Evolutionary conservation across 35 echinoderm and acorn worm species (phyloP), one percentile per base, ranked within the genome.

Genomic region (Holothuria glaberrima): DNA sequence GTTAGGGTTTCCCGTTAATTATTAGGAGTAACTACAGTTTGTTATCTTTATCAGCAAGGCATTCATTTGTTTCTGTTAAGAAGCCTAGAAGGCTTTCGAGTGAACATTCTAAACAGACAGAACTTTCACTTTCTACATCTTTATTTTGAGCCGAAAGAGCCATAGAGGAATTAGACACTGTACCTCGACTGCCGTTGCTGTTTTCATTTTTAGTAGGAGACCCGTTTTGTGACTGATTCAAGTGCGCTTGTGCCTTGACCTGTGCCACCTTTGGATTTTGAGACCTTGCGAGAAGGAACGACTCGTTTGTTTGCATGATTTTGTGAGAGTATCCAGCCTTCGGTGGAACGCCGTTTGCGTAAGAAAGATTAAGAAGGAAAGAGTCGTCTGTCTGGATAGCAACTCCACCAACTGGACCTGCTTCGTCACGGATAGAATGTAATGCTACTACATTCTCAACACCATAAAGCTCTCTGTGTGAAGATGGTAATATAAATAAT

Each of bases 231-330:
- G 74, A 48, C 5, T 50, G 35, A 3, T 18, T 9, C n/a, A n/a
- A 48, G 26, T 31, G 52, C 22, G 80, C 12, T 57, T 84, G 54
- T 13, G 5, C 57, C 80, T 61, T 84, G 12, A 78, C 74, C 54
- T 59, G 80, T 30, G 80, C 52, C 33, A 84, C 59, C 34, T 61
- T 92, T 19, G 86, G 71, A 26, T 66, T 64, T 22, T 92, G 91
- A 17, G 91, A 65, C 30, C 86, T 67, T 58, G 70, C 54, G 28
- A 92, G 59, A 5, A 92, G 72, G 57, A 92, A 92, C 16, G 91
- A 92, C 17, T 88, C 91, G 30, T 88, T 88, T 4, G 91, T 92
- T 85, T 92, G 91, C 91, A 92, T 92, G 27, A 92, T 87, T 59
- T 92, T 92, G 61, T 92, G 91, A 56, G 91, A 68, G 71, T 88